phyloP scores from a whole-genome alignment of 2,797 vertebrate genomes.

The Dipus sagitta region DNA sequence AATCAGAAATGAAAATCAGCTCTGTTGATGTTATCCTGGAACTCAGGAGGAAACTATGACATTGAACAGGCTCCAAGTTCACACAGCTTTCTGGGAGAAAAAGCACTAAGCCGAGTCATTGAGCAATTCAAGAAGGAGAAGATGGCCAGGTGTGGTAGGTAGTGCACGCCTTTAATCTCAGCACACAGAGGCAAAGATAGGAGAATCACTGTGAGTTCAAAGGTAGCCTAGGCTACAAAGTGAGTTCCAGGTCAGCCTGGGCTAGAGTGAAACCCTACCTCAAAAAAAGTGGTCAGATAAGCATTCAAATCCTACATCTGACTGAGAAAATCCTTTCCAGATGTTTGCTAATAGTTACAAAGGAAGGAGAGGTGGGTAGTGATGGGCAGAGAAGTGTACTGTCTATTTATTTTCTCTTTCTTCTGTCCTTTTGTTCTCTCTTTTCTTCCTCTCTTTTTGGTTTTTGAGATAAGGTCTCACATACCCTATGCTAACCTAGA shows the following conservation, averaged over 20 bases:
- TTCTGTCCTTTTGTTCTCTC: too few species aligned
- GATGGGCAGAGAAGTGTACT: background rate
- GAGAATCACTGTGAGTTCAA: rapidly evolving
- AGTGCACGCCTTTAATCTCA: too few species aligned
- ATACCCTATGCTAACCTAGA: background rate
- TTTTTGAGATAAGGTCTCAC: background rate
- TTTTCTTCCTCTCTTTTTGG: too few species aligned
- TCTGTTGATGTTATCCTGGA: background rate
- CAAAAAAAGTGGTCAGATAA: background rate
- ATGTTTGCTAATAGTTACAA: conserved; percentile 6
- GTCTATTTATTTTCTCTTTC: too few species aligned
- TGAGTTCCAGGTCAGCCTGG: too few species aligned
- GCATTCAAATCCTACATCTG: background rate
- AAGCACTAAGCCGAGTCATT: too few species aligned
- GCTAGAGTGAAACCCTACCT: too few species aligned
- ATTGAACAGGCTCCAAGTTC: conserved; percentile 60
- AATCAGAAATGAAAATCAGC: conserved; percentile 58
- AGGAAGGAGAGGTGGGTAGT: background rate
- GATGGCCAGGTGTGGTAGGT: too few species aligned
- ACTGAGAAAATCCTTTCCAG: background rate
- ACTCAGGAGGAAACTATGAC: background rate
- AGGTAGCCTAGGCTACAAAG: background rate
- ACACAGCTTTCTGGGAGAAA: conserved; percentile 41
- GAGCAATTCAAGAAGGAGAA: too few species aligned
- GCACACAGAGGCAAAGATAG: background rate